A percentile compares a stretch with the other conserved stretches of the same genome.
phyloP scores from a whole-genome alignment of 2,113 vertebrate genomes.

The Sinocyclocheilus anophthalmus region DNA sequence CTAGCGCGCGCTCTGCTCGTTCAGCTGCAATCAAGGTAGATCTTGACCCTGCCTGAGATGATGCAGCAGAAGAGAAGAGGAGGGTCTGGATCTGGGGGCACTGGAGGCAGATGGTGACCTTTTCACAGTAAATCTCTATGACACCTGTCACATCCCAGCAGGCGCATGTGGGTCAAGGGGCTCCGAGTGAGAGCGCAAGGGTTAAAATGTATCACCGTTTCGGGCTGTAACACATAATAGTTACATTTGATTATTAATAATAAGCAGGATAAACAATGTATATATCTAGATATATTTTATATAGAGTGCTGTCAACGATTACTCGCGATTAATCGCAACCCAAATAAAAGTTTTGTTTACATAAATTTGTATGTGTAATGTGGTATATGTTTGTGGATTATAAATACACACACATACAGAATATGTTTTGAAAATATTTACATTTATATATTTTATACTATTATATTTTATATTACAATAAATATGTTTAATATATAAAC shows the following conservation, averaged over 20 bases:
- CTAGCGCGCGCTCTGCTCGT: background rate
- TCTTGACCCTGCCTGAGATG: background rate
- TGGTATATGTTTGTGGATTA: no score
- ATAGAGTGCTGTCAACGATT: no score
- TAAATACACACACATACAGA: no score
- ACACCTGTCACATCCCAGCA: slow-evolving; percentile 64
- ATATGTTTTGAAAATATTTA: no score
- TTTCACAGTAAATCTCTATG: slow-evolving; percentile 71
- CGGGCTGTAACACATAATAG: background rate
- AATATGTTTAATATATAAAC: no score
- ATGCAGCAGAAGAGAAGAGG: background rate
- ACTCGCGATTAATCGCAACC: no score
- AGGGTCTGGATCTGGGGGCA: slow-evolving; percentile 35
- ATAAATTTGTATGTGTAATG: no score
- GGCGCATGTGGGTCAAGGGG: background rate
- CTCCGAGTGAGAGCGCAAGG: background rate
- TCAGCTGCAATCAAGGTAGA: background rate
- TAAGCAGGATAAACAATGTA: background rate
- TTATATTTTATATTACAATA: no score
- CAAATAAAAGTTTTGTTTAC: no score
- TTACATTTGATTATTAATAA: background rate
- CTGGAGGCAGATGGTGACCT: slow-evolving; percentile 77
- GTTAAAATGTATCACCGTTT: background rate
- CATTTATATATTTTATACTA: no score
- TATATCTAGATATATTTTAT: no score